phyloP scores from a whole-genome alignment of 2,797 vertebrate genomes.

The Bradypus variegatus region DNA sequence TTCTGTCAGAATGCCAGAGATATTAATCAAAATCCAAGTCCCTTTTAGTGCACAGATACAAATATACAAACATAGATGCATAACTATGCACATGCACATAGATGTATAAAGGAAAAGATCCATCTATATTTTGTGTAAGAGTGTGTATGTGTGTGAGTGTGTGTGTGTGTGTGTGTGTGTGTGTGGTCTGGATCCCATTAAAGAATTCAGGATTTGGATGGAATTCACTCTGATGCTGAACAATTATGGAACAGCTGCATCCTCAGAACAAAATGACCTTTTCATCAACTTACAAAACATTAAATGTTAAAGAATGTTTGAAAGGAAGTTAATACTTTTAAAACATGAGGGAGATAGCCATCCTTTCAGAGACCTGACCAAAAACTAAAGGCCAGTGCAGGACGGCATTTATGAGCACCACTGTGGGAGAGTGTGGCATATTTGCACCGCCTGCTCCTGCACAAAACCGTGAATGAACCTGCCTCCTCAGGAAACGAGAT shows the following conservation, averaged over 20 bases:
- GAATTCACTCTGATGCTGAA: constrained; percentile 64
- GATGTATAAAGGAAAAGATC: not conserved
- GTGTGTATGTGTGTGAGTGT: not conserved
- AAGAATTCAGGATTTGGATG: constrained; percentile 57
- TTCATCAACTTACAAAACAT: constrained; percentile 76
- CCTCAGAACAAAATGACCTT: constrained; percentile 75
- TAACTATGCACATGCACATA: accelerated
- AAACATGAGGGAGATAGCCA: constrained; percentile 61
- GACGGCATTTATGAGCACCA: constrained; percentile 6
- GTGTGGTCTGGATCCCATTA: constrained; percentile 20
- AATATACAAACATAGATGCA: not conserved
- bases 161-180: too few relatives aligned
- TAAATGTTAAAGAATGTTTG: constrained; percentile 78
- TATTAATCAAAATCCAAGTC: not conserved
- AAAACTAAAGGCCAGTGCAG: constrained; percentile 38
- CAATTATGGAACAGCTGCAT: constrained; percentile 71
- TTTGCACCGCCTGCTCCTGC: not conserved
- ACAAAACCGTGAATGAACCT: constrained; percentile 47
- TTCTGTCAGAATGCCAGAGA: not conserved
- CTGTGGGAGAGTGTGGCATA: not conserved
- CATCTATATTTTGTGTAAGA: not conserved
- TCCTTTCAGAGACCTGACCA: constrained; percentile 61
- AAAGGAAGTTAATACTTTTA: constrained; percentile 75
- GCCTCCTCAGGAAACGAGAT: constrained; percentile 29
- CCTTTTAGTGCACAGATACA: too few relatives aligned